A percentile compares a stretch with the other conserved stretches of the same genome.
These are phyloP conservation scores for Lacerta viridis DNA, from an alignment of 2,797 vertebrate species.

Conservation along the genomic window DNA sequence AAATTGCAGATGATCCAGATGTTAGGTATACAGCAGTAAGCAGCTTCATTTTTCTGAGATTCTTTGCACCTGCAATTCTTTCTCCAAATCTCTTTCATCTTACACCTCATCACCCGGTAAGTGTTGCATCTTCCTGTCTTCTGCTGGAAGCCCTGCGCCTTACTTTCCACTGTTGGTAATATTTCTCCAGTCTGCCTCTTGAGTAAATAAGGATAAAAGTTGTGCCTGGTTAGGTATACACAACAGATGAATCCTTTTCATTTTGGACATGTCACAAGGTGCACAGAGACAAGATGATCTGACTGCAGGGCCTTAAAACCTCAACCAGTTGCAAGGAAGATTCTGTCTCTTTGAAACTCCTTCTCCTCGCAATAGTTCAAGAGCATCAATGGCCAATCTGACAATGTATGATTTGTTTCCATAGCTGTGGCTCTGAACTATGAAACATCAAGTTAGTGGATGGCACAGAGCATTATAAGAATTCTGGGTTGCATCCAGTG, in stretches of 20 bases:
- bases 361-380: neutral
- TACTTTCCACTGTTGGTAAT: neutral
- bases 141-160: neutral
- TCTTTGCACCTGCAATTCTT: slow-evolving; percentile 98
- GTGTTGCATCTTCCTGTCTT: slow-evolving; percentile 56
- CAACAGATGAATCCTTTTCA: slow-evolving; percentile 9
- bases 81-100: slow-evolving; percentile 98
- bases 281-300: neutral
- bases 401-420: neutral
- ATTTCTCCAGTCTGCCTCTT: neutral
- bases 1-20: slow-evolving; percentile 90
- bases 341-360: neutral
- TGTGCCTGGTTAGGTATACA: neutral
- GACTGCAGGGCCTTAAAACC: neutral
- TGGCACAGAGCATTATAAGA: neutral
- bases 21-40: slow-evolving; percentile 98
- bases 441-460: neutral
- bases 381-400: neutral
- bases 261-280: neutral
- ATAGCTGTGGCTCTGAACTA: neutral
- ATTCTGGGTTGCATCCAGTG: too few relatives aligned
- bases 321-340: neutral
- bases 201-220: neutral
- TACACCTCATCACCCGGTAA: slow-evolving; percentile 95
- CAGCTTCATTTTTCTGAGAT: slow-evolving; percentile 98